Percentiles rank a stretch among this genome's conserved stretches.
Conservation (phyloP, 2,113 vertebrate genomes). For the Camelus bactrianus region DNA sequence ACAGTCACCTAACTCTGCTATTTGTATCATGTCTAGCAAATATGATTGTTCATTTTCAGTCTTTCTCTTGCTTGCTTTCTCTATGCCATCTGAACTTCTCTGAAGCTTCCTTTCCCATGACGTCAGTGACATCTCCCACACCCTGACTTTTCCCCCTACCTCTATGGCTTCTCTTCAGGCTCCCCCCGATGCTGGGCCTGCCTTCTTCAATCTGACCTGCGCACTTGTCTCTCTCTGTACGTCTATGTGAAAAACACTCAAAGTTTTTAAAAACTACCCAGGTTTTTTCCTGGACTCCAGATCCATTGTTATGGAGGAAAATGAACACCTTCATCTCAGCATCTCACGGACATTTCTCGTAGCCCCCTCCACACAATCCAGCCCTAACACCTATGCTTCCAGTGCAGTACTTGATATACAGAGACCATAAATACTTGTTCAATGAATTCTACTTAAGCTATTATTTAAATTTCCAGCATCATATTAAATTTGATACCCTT, state of each 20-base stretch:
- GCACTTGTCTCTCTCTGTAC: neutral
- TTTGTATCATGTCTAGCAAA: neutral
- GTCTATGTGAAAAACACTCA: neutral
- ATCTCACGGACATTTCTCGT: neutral
- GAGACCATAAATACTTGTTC: neutral
- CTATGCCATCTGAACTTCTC: neutral
- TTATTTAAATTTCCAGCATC: neutral
- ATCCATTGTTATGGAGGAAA: slow-evolving; percentile 1
- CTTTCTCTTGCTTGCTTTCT: slow-evolving; percentile 11
- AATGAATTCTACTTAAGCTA: slow-evolving; percentile 24
- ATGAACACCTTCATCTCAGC: neutral
- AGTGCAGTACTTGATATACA: neutral
- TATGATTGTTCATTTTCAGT: neutral
- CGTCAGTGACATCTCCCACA: neutral
- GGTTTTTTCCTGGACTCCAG: neutral
- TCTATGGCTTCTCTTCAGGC: neutral
- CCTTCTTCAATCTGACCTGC: neutral
- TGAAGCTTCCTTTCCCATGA: slow-evolving; percentile 11
- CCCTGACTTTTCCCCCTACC: neutral
- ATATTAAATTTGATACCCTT: neutral
- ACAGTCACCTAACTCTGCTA: neutral
- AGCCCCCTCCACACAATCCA: neutral
- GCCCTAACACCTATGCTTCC: neutral
- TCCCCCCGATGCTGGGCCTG: neutral
- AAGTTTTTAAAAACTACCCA: neutral